These are phyloP conservation scores for Camelus dromedarius DNA, from an alignment of 2,113 vertebrate genomes.

Conservation along the genomic window DNA sequence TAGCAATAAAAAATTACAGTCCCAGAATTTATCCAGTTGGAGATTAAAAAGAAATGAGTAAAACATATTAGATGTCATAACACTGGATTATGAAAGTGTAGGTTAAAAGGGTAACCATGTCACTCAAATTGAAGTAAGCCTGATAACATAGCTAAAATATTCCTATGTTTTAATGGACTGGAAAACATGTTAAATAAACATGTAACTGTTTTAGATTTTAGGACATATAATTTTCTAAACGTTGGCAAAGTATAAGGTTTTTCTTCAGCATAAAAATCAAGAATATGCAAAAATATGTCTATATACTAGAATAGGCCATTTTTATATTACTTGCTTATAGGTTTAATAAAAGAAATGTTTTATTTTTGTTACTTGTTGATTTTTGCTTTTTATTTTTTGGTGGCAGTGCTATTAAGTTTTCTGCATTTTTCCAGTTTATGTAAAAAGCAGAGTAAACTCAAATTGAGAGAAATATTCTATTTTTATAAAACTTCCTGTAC, in stretches of 20 bases:
- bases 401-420: background rate
- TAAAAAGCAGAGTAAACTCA: background rate
- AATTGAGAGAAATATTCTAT: background rate
- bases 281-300: background rate
- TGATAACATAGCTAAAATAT: background rate
- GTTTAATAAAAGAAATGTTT: background rate
- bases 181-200: background rate
- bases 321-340: background rate
- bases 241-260: background rate
- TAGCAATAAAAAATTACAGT: background rate
- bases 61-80: background rate
- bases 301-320: background rate
- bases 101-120: background rate
- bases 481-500: background rate
- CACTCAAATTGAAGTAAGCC: slow-evolving; percentile 25
- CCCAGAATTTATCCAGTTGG: background rate
- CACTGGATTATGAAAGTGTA: background rate
- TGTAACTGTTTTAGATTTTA: background rate
- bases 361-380: background rate
- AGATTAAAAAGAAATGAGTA: background rate
- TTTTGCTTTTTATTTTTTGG: background rate
- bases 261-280: background rate
- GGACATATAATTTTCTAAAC: background rate
- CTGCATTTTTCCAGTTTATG: background rate
- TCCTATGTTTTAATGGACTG: background rate